These are phyloP conservation scores for Pyralis farinalis DNA, from an alignment of 2,888 invertebrate species.

Conservation along the genomic window DNA sequence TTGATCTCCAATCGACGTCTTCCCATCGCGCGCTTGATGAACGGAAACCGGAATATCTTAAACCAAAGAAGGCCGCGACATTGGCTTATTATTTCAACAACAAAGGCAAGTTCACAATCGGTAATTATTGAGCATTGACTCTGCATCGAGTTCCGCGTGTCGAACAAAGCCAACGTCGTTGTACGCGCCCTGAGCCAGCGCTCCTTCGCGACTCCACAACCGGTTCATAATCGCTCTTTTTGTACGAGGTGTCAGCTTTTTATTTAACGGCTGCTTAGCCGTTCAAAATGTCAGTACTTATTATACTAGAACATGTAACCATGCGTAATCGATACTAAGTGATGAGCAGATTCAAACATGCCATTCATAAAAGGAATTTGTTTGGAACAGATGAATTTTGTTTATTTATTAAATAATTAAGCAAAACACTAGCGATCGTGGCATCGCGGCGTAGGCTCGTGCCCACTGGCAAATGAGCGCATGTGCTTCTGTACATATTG, in stretches of 20 bases:
- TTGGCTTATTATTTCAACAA: slow-evolving; percentile 57
- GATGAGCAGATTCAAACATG: slow-evolving; percentile 18
- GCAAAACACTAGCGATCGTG: slow-evolving; percentile 33
- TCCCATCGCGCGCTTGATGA: slow-evolving; percentile 47
- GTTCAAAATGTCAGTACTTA: slow-evolving; percentile 31
- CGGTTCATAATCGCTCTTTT: slow-evolving; percentile 56
- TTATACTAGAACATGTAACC: slow-evolving; percentile 23
- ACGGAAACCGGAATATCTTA: slow-evolving; percentile 47
- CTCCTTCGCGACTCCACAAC: slow-evolving; percentile 44
- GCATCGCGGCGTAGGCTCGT: slow-evolving; percentile 23
- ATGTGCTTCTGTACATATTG: slow-evolving; percentile 75
- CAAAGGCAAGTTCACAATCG: slow-evolving; percentile 61
- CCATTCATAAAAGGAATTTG: slow-evolving; percentile 45
- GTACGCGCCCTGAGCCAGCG: slow-evolving; percentile 45
- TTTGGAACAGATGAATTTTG: slow-evolving; percentile 39
- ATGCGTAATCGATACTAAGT: slow-evolving; percentile 33
- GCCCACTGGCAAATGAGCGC: slow-evolving; percentile 45
- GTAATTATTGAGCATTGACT: slow-evolving; percentile 61
- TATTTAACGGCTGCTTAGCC: slow-evolving; percentile 28
- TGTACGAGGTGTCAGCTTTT: slow-evolving; percentile 41
- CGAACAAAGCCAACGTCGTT: slow-evolving; percentile 43
- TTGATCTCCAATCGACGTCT: slow-evolving; percentile 50
- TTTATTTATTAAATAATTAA: slow-evolving; percentile 33
- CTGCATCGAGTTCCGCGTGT: slow-evolving; percentile 37
- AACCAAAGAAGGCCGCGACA: slow-evolving; percentile 57